Percentiles rank a stretch among this genome's conserved stretches.
Conservation (phyloP, 2,888 invertebrate genomes). For the Sesia bembeciformis region DNA sequence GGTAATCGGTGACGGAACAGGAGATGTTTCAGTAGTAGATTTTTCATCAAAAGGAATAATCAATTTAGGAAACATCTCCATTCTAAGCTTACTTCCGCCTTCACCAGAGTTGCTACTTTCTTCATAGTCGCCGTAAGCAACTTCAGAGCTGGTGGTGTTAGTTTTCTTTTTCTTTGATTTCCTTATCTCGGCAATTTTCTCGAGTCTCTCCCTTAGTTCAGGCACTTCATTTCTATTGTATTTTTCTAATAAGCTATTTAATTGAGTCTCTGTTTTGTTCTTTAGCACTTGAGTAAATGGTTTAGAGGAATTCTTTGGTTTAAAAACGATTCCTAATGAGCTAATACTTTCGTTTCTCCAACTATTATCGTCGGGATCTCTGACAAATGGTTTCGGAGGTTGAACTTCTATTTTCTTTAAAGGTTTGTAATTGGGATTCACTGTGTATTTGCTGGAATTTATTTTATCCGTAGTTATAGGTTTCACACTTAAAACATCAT, state of each 20-base stretch:
- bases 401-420: constrained; percentile 58
- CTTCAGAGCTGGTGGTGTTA: constrained; percentile 30
- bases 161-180: constrained; percentile 57
- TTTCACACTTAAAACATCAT: constrained; percentile 36
- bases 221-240: constrained; percentile 38
- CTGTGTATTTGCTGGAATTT: constrained; percentile 33
- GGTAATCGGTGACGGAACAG: neutral
- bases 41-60: neutral
- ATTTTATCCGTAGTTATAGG: constrained; percentile 35
- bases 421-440: constrained; percentile 51
- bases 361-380: constrained; percentile 63
- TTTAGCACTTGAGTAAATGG: constrained; percentile 59
- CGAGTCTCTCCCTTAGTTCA: constrained; percentile 50
- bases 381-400: constrained; percentile 40
- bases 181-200: constrained; percentile 54
- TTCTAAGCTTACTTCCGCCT: neutral
- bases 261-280: constrained; percentile 56
- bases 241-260: constrained; percentile 35
- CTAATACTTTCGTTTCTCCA: constrained; percentile 68
- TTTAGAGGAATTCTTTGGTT: constrained; percentile 59
- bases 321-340: constrained; percentile 62
- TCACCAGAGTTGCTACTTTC: constrained; percentile 29
- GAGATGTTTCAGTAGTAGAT: constrained; percentile 17
- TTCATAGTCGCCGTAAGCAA: constrained; percentile 39
- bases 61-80: neutral